Evolutionary conservation across 2,888 invertebrate genomes (phyloP), one percentile per base, ranked within the genome.

Genomic region (Psylliodes chrysocephalus): DNA sequence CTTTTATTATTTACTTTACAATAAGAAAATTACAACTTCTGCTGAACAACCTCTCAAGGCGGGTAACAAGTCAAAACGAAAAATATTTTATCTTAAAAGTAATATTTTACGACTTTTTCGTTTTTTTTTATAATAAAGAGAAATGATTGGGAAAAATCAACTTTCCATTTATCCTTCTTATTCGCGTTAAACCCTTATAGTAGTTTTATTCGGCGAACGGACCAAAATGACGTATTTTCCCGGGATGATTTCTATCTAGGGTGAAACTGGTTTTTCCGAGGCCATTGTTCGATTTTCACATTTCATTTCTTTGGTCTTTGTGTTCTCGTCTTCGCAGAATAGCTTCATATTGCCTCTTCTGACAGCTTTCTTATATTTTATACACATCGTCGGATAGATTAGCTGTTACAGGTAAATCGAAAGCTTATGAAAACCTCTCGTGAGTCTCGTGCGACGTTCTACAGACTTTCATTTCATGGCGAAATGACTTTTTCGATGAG

Each of bases 191-290:
- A 40, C 40, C 40, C 40, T 40, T 40, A 40, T 12, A 14, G 40
- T 40, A 40, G 40, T 40, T 40, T 40, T 40, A 40, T 40, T 40
- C 40, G 40, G 14, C 40, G 40, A 40, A 40, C 12, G 40, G 40
- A 40, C 40, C 40, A 17, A 46, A 46, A 44, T 55, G 57, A 57
- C 44, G 35, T 17, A 47, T 59, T 51, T 38, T 38, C 28, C 30
- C 63, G 68, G 69, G 75, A 77, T 78, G 78, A 79, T 79, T 78
- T 75, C 77, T 75, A 77, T 77, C 77, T 74, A 69, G 73, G 73
- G 75, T 74, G 71, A 72, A 71, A 73, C 69, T 70, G 57, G 61
- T 59, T 49, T 63, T 64, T 63, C 64, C 65, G 57, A 44, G 49
- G 69, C 68, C 71, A 74, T 77, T 76, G 75, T 76, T 75, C 75